Conservation (phyloP, 1,140 invertebrate species). For the Dendroctonus valens region DNA sequence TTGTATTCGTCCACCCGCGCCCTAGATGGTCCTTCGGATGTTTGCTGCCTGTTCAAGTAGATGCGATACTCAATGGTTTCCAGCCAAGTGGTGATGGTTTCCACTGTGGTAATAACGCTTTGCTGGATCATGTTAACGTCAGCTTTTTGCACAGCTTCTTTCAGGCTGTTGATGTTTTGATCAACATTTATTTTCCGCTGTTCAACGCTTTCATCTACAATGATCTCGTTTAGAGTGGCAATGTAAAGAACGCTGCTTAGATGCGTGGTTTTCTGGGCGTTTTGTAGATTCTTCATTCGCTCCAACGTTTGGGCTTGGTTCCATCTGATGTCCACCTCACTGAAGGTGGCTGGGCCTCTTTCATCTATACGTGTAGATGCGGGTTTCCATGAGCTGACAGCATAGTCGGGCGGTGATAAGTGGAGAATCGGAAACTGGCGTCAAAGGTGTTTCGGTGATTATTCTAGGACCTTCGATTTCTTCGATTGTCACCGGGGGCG, state of each 20-base stretch:
- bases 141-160: slow-evolving; percentile 61
- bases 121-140: slow-evolving; percentile 64
- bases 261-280: slow-evolving; percentile 53
- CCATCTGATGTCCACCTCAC: slow-evolving; percentile 46
- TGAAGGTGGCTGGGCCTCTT: slow-evolving; percentile 32
- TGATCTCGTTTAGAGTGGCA: slow-evolving; percentile 57
- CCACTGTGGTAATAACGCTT: slow-evolving; percentile 69
- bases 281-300: slow-evolving; percentile 57
- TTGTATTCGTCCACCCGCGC: slow-evolving; percentile 51
- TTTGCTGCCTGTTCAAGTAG: slow-evolving; percentile 61
- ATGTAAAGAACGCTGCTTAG: slow-evolving; percentile 61
- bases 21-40: slow-evolving; percentile 55
- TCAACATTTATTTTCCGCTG: slow-evolving; percentile 56
- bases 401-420: slow-evolving; percentile 38
- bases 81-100: slow-evolving; percentile 76
- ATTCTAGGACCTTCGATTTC: slow-evolving; percentile 50
- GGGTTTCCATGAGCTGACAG: slow-evolving; percentile 24
- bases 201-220: slow-evolving; percentile 56
- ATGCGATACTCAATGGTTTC: slow-evolving; percentile 81
- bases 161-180: slow-evolving; percentile 60
- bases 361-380: slow-evolving; percentile 27
- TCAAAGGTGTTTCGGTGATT: slow-evolving; percentile 50
- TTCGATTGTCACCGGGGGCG: slow-evolving; percentile 51
- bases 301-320: slow-evolving; percentile 50
- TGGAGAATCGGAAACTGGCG: slow-evolving; percentile 45